phyloP scores from a whole-genome alignment of 2,888 invertebrate genomes.

The Saturnia pavonia region DNA sequence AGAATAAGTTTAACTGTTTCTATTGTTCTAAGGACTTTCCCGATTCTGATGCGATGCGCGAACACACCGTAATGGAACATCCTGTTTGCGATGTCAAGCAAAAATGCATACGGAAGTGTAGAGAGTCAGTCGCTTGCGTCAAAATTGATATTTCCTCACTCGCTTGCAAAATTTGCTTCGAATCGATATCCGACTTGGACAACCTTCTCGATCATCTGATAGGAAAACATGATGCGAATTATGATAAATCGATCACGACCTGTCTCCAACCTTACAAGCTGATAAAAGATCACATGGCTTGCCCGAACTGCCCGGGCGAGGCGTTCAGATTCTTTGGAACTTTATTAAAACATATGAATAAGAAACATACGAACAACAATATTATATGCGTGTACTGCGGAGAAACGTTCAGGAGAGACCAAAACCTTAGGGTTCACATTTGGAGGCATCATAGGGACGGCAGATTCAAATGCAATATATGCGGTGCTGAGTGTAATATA shows the following conservation, averaged over 20 bases:
- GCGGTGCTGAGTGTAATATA: conserved; percentile 68
- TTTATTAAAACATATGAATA: conserved; percentile 70
- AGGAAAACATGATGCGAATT: conserved; percentile 64
- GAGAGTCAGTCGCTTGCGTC: conserved; percentile 71
- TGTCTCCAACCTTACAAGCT: conserved; percentile 69
- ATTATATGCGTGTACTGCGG: conserved; percentile 76
- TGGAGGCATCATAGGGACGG: conserved; percentile 74
- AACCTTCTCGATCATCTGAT: conserved; percentile 66
- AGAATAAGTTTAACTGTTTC: conserved; percentile 75
- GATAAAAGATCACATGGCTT: conserved; percentile 69
- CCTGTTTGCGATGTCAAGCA: conserved; percentile 66
- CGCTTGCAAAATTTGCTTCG: conserved; percentile 71
- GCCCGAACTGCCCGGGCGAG: conserved; percentile 66
- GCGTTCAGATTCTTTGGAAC: conserved; percentile 73
- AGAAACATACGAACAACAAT: conserved; percentile 70
- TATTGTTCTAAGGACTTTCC: conserved; percentile 73
- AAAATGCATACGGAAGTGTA: conserved; percentile 70
- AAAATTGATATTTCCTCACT: conserved; percentile 70
- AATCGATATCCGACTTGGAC: conserved; percentile 61
- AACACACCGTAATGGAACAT: conserved; percentile 67
- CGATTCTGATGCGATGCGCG: conserved; percentile 67
- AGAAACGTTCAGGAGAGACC: conserved; percentile 69
- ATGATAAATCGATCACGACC: conserved; percentile 69
- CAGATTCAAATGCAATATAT: conserved; percentile 67
- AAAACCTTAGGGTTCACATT: conserved; percentile 70